A percentile compares a stretch with the other conserved stretches of the same genome.
Evolutionary conservation across 2,797 vertebrate genomes (phyloP).

Genomic region (Benthosema pterotum): DNA sequence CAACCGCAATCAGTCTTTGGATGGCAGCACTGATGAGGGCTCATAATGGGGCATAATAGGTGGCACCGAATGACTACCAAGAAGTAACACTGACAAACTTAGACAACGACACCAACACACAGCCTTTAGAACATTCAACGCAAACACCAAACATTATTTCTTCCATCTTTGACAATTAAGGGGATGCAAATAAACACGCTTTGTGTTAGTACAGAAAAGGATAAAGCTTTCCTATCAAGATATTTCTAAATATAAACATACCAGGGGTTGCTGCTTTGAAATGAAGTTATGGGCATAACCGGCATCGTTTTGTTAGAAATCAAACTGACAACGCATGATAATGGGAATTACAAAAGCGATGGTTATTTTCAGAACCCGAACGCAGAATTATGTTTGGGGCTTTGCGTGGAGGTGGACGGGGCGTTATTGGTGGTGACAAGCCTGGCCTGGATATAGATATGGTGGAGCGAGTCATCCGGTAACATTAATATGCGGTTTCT

Average conservation of each 20-base stretch:
- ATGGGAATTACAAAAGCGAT: constrained; percentile 58
- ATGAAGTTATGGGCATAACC: constrained; percentile 52
- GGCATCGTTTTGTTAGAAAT: constrained; percentile 37
- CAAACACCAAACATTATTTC: constrained; percentile 30
- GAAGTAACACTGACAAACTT: constrained; percentile 52
- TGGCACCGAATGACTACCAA: constrained; percentile 54
- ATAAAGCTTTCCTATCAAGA: constrained; percentile 10
- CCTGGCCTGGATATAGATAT: constrained; percentile 51
- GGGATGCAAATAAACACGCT: constrained; percentile 53
- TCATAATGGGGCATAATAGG: constrained; percentile 59
- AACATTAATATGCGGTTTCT: constrained; percentile 42
- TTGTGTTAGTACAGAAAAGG: constrained; percentile 18
- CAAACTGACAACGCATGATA: constrained; percentile 61
- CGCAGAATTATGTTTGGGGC: constrained; percentile 38
- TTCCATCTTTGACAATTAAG: constrained; percentile 39
- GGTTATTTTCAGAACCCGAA: constrained; percentile 62
- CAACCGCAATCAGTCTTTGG: constrained; percentile 62
- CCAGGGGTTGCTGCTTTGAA: constrained; percentile 62
- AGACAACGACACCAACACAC: constrained; percentile 28
- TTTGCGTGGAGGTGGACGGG: constrained; percentile 39
- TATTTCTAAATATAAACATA: constrained; percentile 59
- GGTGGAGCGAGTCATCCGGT: constrained; percentile 43
- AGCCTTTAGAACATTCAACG: constrained; percentile 50
- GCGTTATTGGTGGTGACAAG: constrained; percentile 55
- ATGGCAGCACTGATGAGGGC: constrained; percentile 60